Percentiles rank a stretch among this genome's conserved stretches.
phyloP scores from a whole-genome alignment of 2,888 invertebrate species.

The Cataglyphis albicans region DNA sequence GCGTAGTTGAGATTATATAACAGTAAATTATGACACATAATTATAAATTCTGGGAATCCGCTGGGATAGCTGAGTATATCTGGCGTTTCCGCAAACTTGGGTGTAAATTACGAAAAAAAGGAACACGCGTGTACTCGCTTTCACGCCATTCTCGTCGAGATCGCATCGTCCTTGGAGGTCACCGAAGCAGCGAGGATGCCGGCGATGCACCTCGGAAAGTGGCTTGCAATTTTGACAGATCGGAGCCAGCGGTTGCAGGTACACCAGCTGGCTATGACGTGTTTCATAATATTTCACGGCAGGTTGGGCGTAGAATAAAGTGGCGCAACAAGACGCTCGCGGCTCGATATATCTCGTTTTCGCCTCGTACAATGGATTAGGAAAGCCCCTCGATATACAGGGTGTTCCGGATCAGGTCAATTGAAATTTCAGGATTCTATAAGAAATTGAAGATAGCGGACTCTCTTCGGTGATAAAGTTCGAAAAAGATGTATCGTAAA shows the following conservation, averaged over 20 bases:
- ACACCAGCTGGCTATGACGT: constrained; percentile 8
- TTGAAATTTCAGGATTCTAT: too few species aligned
- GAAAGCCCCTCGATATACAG: constrained; percentile 61
- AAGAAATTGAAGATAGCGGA: neutral
- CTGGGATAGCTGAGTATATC: neutral
- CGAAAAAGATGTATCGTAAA: neutral
- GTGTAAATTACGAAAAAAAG: constrained; percentile 1
- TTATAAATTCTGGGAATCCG: constrained; percentile 6
- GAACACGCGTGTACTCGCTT: constrained; percentile 7
- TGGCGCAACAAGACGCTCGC: constrained; percentile 65
- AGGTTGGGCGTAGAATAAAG: constrained; percentile 57
- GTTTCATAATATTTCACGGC: constrained; percentile 59
- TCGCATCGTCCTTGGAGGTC: constrained; percentile 45
- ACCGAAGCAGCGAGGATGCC: constrained; percentile 34
- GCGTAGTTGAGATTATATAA: neutral
- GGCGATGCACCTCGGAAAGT: constrained; percentile 42
- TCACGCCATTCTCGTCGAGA: constrained; percentile 29
- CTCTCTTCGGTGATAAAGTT: constrained; percentile 24
- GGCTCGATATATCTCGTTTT: constrained; percentile 53
- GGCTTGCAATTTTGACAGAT: constrained; percentile 46
- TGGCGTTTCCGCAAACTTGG: constrained; percentile 18
- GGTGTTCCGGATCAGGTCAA: too few species aligned
- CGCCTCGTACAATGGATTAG: constrained; percentile 65
- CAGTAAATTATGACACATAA: neutral
- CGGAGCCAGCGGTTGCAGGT: constrained; percentile 8